Evolutionary conservation across 2,797 vertebrate genomes (phyloP).

Genomic region (Xerus rutilus): DNA sequence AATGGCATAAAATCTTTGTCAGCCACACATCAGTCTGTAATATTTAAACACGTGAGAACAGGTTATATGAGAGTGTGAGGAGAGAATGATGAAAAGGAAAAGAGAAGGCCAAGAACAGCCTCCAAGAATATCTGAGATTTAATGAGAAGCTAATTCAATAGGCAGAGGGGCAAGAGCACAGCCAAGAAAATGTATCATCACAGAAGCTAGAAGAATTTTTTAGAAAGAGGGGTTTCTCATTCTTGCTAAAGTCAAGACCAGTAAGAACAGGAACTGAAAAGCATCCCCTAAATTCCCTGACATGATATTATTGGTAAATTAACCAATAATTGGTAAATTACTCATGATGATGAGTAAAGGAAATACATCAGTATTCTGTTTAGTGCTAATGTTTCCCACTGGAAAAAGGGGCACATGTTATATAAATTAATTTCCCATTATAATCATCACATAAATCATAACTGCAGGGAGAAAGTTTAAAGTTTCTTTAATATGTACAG

Average conservation of each 20-base stretch:
- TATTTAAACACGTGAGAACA: background rate
- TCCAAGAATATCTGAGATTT: background rate
- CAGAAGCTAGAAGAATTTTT: background rate
- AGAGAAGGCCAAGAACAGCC: background rate
- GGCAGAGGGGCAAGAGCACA: background rate
- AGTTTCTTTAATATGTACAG: background rate
- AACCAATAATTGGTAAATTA: background rate
- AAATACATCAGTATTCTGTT: background rate
- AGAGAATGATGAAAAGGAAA: background rate
- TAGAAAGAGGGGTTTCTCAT: background rate
- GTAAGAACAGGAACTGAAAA: background rate
- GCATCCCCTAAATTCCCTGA: background rate
- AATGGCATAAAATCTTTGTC: background rate
- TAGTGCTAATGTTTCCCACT: background rate
- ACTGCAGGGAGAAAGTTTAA: background rate
- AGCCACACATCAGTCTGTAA: background rate
- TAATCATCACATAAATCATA: background rate
- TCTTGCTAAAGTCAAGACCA: background rate
- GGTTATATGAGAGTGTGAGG: background rate
- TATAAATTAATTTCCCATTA: background rate
- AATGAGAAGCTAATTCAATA: background rate
- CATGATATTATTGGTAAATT: background rate
- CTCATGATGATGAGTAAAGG: background rate
- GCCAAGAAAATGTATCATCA: background rate
- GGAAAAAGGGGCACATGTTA: background rate